Conservation (phyloP, 2,113 vertebrate species). For the Chaetorhynchus papuensis region DNA sequence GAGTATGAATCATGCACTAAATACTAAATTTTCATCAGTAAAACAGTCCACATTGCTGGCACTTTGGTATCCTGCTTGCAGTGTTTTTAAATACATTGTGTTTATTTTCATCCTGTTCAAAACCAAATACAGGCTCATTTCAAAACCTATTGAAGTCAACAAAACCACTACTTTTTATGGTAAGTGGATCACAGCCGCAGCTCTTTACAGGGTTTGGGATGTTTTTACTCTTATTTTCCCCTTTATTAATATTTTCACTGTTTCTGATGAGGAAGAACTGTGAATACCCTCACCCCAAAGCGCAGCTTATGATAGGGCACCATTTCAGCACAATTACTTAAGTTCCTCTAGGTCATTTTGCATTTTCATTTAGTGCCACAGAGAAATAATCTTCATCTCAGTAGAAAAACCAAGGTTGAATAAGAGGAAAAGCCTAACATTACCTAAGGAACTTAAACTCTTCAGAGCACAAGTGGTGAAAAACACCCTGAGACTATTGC, state of each 20-base stretch:
- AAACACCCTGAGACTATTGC: background rate
- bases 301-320: background rate
- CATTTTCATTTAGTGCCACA: background rate
- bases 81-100: background rate
- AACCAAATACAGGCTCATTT: background rate
- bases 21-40: background rate
- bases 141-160: background rate
- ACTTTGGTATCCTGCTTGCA: background rate
- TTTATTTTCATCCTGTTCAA: background rate
- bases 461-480: background rate
- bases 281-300: background rate
- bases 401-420: background rate
- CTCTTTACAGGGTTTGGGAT: background rate
- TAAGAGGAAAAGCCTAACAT: background rate
- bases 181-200: background rate
- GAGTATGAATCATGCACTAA: background rate
- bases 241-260: background rate
- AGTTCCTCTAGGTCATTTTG: background rate
- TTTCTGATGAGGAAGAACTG: background rate
- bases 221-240: background rate
- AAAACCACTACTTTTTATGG: background rate
- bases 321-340: background rate
- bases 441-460: background rate
- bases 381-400: background rate
- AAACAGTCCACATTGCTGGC: background rate